Conservation (phyloP, 1,140 invertebrate genomes). For the Hylyphantes graminicola region DNA sequence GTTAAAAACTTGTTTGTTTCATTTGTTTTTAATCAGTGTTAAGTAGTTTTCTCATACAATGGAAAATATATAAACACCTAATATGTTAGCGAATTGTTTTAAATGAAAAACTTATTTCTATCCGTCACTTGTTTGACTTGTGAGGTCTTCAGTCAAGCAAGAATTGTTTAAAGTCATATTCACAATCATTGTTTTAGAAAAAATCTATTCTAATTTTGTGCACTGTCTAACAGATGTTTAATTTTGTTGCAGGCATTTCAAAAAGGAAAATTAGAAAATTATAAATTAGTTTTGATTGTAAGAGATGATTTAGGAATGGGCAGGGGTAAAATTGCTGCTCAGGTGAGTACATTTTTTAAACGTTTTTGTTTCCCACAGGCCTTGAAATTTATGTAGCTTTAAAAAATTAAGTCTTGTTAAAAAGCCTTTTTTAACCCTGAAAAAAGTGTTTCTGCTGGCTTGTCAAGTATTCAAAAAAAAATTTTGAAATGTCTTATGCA, state of each 20-base stretch:
- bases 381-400: not conserved
- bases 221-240: too few species aligned
- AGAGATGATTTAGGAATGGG: slow-evolving; percentile 92
- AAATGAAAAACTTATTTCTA: too few species aligned
- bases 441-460: not conserved
- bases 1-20: too few species aligned
- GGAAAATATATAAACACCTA: too few species aligned
- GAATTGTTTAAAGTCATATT: too few species aligned
- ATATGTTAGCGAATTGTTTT: too few species aligned
- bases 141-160: too few species aligned
- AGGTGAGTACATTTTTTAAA: slow-evolving; percentile 14
- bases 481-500: not conserved
- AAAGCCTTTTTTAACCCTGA: not conserved
- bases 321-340: slow-evolving; percentile 93
- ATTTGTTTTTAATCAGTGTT: too few species aligned
- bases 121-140: too few species aligned
- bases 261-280: not conserved
- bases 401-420: not conserved
- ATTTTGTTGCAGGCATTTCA: slow-evolving; percentile 5
- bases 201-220: too few species aligned
- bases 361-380: not conserved
- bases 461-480: not conserved
- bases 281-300: slow-evolving; percentile 75
- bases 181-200: too few species aligned
- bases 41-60: too few species aligned